Base-by-base conservation (phyloP, 2,888 invertebrate genomes). In the Boloria euphrosyne region DNA sequence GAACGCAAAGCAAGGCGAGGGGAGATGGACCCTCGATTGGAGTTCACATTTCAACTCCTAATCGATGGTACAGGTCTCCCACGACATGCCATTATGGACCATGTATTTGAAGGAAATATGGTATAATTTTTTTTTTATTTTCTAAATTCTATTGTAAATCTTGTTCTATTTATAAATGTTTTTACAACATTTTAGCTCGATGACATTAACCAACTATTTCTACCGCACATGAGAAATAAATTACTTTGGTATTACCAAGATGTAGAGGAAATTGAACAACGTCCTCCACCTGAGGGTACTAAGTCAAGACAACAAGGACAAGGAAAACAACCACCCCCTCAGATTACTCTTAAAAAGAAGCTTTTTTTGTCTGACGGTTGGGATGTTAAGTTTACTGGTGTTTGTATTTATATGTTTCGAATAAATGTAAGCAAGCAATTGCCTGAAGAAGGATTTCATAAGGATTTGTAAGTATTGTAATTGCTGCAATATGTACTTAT, bases 361-460 rank as follows among this genome's bases (percentile, higher is more conserved):
- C 87, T 97, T 31, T 97, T 97, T 77, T 87, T 97, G 4, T 97
- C 97, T 0, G 97, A 97, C 76, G 97, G 97, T 0, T 96, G 96
- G 95, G 95, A 95, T 73, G 94, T 95, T 51, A 94, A 95, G 16
- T 95, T 97, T 65, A 96, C 95, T 0, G 97, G 97, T 44, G 93
- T 96, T 65, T 97, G 97, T 76, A 95, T 97, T 73, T 97, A 96
- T 78, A 97, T 97, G 93, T 96, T 97, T 81, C 93, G 97, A 73
- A 95, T 97, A 55, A 97, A 95, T 80, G 96, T 95, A 50, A 94
- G 95, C 71, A 97, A 97, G 78, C 97, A 97, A 81, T 85, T 98
- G 73, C 97, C 97, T 0, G 97, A 97, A 83, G 97, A 98, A 89
- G 97, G 97, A n/a, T 97, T 97, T 78, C 97, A 97, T 83, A 97